A percentile compares a stretch with the other conserved stretches of the same genome.
Evolutionary conservation across 2,888 invertebrate genomes (phyloP).

Genomic region (Neria commutata): DNA sequence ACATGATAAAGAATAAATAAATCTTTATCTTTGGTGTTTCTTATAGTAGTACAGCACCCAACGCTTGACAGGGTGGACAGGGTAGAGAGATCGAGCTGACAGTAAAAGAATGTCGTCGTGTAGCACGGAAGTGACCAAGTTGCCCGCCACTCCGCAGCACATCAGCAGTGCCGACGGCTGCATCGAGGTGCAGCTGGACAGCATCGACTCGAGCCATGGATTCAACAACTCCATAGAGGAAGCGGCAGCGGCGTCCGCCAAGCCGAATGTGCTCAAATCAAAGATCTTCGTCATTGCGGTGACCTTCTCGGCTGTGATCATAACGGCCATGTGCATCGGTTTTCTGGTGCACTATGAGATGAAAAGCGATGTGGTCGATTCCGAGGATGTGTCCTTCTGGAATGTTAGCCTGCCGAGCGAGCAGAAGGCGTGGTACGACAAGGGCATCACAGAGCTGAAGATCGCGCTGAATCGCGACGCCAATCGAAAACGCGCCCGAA

Average conservation of each 20-base stretch:
- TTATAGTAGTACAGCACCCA: no score
- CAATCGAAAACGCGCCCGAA: conserved; percentile 73
- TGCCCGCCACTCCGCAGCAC: conserved; percentile 9
- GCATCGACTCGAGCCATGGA: conserved; percentile 43
- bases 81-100: no score
- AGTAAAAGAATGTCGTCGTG: conserved; percentile 14
- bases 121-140: conserved; percentile 1
- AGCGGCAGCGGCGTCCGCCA: neutral
- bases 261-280: conserved; percentile 53
- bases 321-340: conserved; percentile 53
- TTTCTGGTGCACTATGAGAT: conserved; percentile 53
- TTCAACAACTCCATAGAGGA: conserved; percentile 14
- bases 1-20: no score
- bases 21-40: no score
- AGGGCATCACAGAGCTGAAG: conserved; percentile 64
- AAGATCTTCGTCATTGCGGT: conserved; percentile 53
- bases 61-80: no score
- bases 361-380: conserved; percentile 44
- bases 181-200: conserved; percentile 62
- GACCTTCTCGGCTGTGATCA: conserved; percentile 46
- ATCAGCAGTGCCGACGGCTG: conserved; percentile 25
- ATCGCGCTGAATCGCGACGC: conserved; percentile 66
- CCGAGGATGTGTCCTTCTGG: conserved; percentile 44
- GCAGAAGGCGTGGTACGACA: conserved; percentile 62
- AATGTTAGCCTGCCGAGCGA: conserved; percentile 47